A percentile compares a stretch with the other conserved stretches of the same genome.
These are phyloP conservation scores for Monopis laevigella DNA, from an alignment of 2,888 invertebrate species.

Conservation along the genomic window DNA sequence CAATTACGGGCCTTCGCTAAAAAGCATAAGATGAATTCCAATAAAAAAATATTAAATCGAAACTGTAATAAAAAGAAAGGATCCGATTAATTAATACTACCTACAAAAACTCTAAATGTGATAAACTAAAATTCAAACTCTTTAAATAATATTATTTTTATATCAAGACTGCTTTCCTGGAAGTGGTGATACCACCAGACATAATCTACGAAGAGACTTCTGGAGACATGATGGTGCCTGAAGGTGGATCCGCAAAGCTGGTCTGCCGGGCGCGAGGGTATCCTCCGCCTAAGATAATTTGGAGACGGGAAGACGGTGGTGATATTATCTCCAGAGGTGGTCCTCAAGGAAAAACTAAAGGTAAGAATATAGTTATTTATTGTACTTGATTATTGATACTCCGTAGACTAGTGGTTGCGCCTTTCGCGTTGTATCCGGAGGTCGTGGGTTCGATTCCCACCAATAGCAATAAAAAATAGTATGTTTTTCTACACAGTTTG, in stretches of 20 bases:
- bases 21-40: too few relatives aligned
- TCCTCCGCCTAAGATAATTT: slow-evolving; percentile 85
- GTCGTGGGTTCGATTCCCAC: too few relatives aligned
- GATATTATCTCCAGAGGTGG: slow-evolving; percentile 82
- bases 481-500: too few relatives aligned
- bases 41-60: too few relatives aligned
- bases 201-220: slow-evolving; percentile 90
- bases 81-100: too few relatives aligned
- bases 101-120: too few relatives aligned
- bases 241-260: slow-evolving; percentile 87
- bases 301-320: slow-evolving; percentile 87
- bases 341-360: slow-evolving; percentile 77
- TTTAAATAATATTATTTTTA: slow-evolving; percentile 3
- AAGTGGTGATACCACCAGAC: slow-evolving; percentile 92
- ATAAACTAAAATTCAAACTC: neutral
- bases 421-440: too few relatives aligned
- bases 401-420: too few relatives aligned
- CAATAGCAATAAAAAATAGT: too few relatives aligned
- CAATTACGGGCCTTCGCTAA: too few relatives aligned
- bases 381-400: too few relatives aligned
- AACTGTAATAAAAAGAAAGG: too few relatives aligned
- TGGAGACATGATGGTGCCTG: slow-evolving; percentile 94
- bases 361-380: slow-evolving; percentile 37
- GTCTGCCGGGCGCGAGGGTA: slow-evolving; percentile 87
- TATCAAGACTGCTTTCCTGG: slow-evolving; percentile 81